These are phyloP conservation scores for Piliocolobus tephrosceles DNA, from an alignment of 2,113 vertebrate species.

Conservation along the genomic window DNA sequence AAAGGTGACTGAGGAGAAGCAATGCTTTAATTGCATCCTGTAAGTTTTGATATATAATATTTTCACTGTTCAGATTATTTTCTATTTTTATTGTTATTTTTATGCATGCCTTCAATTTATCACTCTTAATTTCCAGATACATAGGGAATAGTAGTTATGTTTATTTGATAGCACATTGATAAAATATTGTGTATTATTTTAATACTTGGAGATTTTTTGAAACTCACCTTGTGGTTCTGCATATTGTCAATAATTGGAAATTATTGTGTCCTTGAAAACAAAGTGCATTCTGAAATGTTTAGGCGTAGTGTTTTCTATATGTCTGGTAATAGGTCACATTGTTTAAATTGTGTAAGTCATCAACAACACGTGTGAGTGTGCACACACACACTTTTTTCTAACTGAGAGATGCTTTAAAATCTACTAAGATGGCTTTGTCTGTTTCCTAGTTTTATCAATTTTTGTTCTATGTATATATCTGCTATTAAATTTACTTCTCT, in stretches of 20 bases:
- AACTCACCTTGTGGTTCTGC: neutral
- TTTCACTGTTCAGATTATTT: neutral
- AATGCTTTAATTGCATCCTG: neutral
- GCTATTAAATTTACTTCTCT: neutral
- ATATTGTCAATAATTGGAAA: neutral
- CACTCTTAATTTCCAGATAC: neutral
- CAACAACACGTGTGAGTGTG: neutral
- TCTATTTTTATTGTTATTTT: neutral
- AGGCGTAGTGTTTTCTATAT: neutral
- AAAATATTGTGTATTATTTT: neutral
- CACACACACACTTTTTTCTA: neutral
- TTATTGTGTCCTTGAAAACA: neutral
- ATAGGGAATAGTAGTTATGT: neutral
- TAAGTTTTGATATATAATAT: neutral
- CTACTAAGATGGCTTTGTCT: neutral
- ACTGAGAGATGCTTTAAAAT: neutral
- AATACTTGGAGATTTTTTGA: neutral
- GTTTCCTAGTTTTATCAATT: neutral
- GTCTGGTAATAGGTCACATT: neutral
- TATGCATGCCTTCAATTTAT: neutral
- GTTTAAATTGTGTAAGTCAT: neutral
- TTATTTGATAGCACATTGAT: neutral
- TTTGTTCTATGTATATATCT: neutral
- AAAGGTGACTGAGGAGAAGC: neutral
- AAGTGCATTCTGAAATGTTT: neutral